phyloP scores from a whole-genome alignment of 37 sponge, comb jelly and placozoan genomes.

The Chondrosia reniformis region DNA sequence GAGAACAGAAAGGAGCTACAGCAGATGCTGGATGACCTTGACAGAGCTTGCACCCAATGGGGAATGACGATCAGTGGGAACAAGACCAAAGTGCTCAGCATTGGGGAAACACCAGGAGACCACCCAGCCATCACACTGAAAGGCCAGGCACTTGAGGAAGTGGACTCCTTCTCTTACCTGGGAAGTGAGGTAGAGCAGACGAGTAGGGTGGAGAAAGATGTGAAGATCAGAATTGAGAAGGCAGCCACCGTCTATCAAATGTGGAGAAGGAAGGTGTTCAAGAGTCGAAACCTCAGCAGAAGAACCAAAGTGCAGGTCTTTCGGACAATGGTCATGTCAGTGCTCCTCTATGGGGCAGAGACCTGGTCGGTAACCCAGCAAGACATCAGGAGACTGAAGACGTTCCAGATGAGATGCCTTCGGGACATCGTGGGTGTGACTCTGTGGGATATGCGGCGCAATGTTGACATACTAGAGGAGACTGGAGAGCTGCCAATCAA shows the following conservation, averaged over 20 bases:
- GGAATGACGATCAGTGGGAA: slow-evolving; percentile 12
- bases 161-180: not conserved
- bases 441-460: slow-evolving; percentile 6
- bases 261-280: slow-evolving; percentile 22
- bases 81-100: slow-evolving; percentile 5
- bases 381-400: slow-evolving; percentile 1
- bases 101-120: not conserved
- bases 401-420: slow-evolving; percentile 16
- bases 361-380: slow-evolving; percentile 12
- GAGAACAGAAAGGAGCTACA: slow-evolving; percentile 7
- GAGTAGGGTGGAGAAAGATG: not conserved
- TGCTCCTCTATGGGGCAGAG: slow-evolving; percentile 15
- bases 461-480: not conserved
- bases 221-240: slow-evolving; percentile 19
- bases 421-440: slow-evolving; percentile 18
- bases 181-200: slow-evolving; percentile 16
- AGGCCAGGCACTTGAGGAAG: not conserved
- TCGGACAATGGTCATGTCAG: slow-evolving; percentile 9
- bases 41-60: not conserved
- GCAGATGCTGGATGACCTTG: slow-evolving; percentile 7
- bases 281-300: not conserved
- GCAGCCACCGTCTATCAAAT: slow-evolving; percentile 10
- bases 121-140: not conserved
- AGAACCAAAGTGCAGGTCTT: slow-evolving; percentile 6
- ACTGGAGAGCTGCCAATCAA: not conserved